phyloP scores from a whole-genome alignment of 2,797 vertebrate species.

The Tapera naevia region DNA sequence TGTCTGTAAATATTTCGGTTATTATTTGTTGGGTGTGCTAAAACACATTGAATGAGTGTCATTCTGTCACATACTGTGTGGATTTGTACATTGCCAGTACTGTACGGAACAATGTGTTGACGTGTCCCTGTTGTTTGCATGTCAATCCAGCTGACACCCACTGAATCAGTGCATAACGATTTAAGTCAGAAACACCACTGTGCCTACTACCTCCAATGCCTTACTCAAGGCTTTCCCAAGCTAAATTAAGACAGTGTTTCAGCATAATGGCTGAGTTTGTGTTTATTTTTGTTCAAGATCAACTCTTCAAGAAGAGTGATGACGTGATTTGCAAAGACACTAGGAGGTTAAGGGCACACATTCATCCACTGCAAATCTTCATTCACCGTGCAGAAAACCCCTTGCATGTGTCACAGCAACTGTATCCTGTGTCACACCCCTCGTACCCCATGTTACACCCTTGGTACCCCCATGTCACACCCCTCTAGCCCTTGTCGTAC shows the following conservation, averaged over 20 bases:
- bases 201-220: neutral
- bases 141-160: neutral
- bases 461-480: too few relatives aligned
- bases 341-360: rapidly evolving
- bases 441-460: too few relatives aligned
- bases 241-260: neutral
- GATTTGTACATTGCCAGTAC: neutral
- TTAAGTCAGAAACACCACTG: neutral
- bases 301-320: rapidly evolving
- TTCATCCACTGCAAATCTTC: rapidly evolving
- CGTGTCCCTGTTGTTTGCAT: rapidly evolving
- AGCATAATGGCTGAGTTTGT: rapidly evolving
- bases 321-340: neutral
- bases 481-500: too few relatives aligned
- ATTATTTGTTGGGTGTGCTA: neutral
- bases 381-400: rapidly evolving
- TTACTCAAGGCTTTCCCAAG: neutral
- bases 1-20: neutral
- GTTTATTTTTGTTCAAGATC: neutral
- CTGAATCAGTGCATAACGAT: neutral
- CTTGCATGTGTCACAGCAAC: too few relatives aligned
- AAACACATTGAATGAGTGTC: neutral
- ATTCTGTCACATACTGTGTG: neutral
- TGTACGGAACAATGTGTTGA: neutral
- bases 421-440: too few relatives aligned